A percentile compares a stretch with the other conserved stretches of the same genome.
phyloP scores from a whole-genome alignment of 2,113 vertebrate species.

The Ariopsis seemanni region DNA sequence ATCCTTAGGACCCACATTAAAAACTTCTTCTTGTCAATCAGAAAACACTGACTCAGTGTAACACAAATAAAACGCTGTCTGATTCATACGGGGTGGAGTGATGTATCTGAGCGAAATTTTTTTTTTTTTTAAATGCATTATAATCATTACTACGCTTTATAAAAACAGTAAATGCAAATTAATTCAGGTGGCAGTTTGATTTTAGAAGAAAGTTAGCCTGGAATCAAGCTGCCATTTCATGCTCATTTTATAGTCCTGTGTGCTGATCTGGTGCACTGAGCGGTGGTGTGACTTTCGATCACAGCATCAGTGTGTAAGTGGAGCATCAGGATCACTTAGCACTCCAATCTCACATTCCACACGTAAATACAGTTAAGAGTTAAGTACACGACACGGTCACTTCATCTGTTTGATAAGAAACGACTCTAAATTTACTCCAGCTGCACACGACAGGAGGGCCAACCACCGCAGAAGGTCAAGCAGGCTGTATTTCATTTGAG shows the following conservation, averaged over 20 bases:
- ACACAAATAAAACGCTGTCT: neutral
- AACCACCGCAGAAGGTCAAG: neutral
- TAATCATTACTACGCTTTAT: neutral
- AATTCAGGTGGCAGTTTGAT: neutral
- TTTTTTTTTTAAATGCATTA: too few species aligned
- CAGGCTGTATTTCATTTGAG: neutral
- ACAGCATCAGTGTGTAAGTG: neutral
- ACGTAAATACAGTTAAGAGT: neutral
- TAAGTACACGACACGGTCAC: neutral
- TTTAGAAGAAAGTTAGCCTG: too few species aligned
- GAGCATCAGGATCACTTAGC: neutral
- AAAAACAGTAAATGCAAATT: neutral
- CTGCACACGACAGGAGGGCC: neutral
- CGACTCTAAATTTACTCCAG: neutral
- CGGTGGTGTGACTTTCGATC: neutral
- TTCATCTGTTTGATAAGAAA: neutral
- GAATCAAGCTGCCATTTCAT: neutral
- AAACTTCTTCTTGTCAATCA: neutral
- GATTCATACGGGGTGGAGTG: neutral
- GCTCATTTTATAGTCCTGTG: neutral
- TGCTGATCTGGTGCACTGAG: neutral
- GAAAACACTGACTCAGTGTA: neutral
- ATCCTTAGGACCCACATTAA: neutral
- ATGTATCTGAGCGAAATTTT: neutral
- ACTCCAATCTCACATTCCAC: neutral